phyloP scores from a whole-genome alignment of 2,797 vertebrate genomes.

The Trachurus trachurus region DNA sequence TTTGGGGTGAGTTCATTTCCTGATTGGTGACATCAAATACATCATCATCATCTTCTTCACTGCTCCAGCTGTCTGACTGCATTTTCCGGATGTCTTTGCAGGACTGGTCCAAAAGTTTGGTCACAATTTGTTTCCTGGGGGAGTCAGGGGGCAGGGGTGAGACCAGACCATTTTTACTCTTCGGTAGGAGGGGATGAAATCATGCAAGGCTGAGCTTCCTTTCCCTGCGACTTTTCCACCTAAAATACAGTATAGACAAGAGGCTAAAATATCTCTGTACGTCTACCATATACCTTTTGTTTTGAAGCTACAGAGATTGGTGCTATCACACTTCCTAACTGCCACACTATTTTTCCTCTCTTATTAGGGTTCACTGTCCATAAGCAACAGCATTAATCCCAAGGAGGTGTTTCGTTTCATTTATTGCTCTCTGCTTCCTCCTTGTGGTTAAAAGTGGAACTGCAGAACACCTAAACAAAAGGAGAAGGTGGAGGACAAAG shows the following conservation, averaged over 20 bases:
- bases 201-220: slow-evolving; percentile 84
- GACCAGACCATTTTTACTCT: slow-evolving; percentile 82
- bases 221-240: slow-evolving; percentile 86
- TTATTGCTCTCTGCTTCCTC: slow-evolving; percentile 80
- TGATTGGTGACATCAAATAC: slow-evolving; percentile 71
- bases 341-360: slow-evolving; percentile 24
- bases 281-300: slow-evolving; percentile 21
- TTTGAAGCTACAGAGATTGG: slow-evolving; percentile 25
- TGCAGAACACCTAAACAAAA: slow-evolving; percentile 26
- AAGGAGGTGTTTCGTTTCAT: slow-evolving; percentile 51
- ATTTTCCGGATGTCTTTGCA: slow-evolving; percentile 80
- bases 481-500: slow-evolving; percentile 3
- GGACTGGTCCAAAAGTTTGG: slow-evolving; percentile 82
- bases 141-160: slow-evolving; percentile 82
- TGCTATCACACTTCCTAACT: slow-evolving; percentile 37
- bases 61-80: slow-evolving; percentile 85
- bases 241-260: slow-evolving; percentile 86
- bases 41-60: slow-evolving; percentile 86
- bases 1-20: slow-evolving; percentile 64
- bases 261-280: slow-evolving; percentile 67
- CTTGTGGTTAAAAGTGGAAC: slow-evolving; percentile 71
- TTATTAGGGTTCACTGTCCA: slow-evolving; percentile 34
- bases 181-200: slow-evolving; percentile 79
- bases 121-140: slow-evolving; percentile 85
- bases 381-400: slow-evolving; percentile 9